A percentile compares a stretch with the other conserved stretches of the same genome.
phyloP scores from a whole-genome alignment of 2,888 invertebrate genomes.

The Bombyx huttoni region DNA sequence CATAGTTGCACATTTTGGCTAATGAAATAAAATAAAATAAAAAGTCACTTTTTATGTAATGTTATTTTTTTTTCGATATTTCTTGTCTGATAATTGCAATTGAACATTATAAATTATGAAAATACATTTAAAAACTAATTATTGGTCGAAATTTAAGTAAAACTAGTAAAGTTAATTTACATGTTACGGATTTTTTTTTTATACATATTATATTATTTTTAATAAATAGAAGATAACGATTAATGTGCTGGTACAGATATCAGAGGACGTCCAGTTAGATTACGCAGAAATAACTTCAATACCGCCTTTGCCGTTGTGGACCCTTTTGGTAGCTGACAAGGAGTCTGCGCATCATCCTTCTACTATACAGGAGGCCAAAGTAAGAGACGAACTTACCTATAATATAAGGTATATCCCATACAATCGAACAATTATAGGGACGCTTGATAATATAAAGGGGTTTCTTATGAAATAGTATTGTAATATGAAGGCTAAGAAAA shows the following conservation, averaged over 20 bases:
- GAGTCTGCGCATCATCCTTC: constrained; percentile 77
- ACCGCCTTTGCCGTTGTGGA: constrained; percentile 97
- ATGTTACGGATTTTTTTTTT: no score
- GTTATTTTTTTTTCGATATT: neutral
- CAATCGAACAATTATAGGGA: neutral
- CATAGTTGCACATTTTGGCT: no score
- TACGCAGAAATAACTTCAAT: constrained; percentile 98
- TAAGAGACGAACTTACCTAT: constrained; percentile 10
- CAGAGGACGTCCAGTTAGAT: constrained; percentile 90
- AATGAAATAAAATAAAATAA: no score
- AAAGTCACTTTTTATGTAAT: neutral
- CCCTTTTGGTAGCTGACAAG: constrained; percentile 93
- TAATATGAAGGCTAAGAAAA: no score
- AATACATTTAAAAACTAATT: no score
- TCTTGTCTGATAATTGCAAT: neutral
- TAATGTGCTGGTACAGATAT: constrained; percentile 59
- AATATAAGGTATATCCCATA: no score
- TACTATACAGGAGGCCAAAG: constrained; percentile 68
- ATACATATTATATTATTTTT: no score
- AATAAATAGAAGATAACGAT: neutral
- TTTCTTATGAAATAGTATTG: neutral
- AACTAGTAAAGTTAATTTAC: no score
- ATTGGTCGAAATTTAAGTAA: no score
- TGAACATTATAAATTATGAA: neutral
- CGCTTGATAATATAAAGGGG: no score